Evolutionary conservation across 1,140 invertebrate genomes (phyloP).

Genomic region (Heliconius hewitsoni): DNA sequence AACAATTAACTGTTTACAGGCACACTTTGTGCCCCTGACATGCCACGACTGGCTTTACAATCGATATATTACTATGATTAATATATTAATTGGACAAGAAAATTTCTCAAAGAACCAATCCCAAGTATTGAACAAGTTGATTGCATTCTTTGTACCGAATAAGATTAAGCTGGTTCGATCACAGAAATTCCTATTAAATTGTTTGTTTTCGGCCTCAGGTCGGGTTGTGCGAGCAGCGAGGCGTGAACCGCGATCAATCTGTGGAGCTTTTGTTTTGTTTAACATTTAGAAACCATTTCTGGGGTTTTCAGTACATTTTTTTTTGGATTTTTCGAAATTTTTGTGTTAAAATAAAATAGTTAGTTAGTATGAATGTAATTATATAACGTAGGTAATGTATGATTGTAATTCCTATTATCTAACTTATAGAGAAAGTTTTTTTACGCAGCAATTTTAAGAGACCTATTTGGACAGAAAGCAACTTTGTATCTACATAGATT

Average conservation of each 20-base stretch:
- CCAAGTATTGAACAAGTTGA: background rate
- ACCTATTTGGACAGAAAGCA: too few species aligned
- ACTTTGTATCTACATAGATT: too few species aligned
- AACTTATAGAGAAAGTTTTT: too few species aligned
- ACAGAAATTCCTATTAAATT: slow-evolving; percentile 25
- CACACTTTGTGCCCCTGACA: too few species aligned
- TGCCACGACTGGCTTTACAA: too few species aligned
- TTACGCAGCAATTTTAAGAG: too few species aligned
- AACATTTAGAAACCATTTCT: background rate
- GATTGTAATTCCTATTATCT: too few species aligned
- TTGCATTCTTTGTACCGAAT: slow-evolving; percentile 3
- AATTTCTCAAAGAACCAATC: background rate
- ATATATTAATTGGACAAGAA: background rate
- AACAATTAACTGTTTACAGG: too few species aligned
- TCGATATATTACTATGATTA: background rate
- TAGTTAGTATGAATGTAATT: too few species aligned
- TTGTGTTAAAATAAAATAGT: too few species aligned
- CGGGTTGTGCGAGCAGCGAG: background rate
- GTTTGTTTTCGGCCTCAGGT: slow-evolving; percentile 3
- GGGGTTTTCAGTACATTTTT: background rate
- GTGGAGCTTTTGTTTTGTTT: background rate
- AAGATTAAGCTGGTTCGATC: background rate
- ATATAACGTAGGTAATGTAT: background rate
- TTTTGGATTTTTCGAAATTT: background rate
- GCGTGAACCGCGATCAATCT: slow-evolving; percentile 2